These are phyloP conservation scores for Hymenochirus boettgeri DNA, from an alignment of 2,113 vertebrate genomes.

Conservation along the genomic window DNA sequence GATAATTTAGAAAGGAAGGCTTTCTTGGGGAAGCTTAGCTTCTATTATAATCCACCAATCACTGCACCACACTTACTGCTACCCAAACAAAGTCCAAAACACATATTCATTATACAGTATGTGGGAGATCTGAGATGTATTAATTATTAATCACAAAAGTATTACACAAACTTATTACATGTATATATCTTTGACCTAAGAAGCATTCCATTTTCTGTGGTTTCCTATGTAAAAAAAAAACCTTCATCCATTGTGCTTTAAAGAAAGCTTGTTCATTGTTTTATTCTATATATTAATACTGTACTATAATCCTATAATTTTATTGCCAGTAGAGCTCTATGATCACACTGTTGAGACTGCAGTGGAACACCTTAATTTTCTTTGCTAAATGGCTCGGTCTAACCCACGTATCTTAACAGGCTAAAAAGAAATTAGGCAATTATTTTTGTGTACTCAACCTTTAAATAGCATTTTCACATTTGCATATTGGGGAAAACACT, in stretches of 20 bases:
- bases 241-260: neutral
- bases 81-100: too few relatives aligned
- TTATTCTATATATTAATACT: constrained; percentile 5
- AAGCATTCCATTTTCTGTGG: neutral
- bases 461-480: constrained; percentile 40
- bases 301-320: constrained; percentile 26
- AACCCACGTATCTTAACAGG: constrained; percentile 35
- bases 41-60: too few relatives aligned
- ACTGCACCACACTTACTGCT: too few relatives aligned
- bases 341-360: constrained; percentile 33
- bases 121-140: neutral
- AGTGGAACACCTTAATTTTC: constrained; percentile 36
- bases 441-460: constrained; percentile 44
- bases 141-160: neutral
- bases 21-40: too few relatives aligned
- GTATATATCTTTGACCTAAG: neutral
- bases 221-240: neutral
- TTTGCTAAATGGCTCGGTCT: constrained; percentile 33
- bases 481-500: constrained; percentile 36
- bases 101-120: too few relatives aligned
- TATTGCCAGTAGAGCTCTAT: constrained; percentile 27
- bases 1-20: too few relatives aligned
- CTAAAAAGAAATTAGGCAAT: constrained; percentile 40
- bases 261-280: neutral
- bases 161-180: neutral